Evolutionary conservation across 2,888 invertebrate species (phyloP).

Genomic region (Acanthosoma haemorrhoidale): DNA sequence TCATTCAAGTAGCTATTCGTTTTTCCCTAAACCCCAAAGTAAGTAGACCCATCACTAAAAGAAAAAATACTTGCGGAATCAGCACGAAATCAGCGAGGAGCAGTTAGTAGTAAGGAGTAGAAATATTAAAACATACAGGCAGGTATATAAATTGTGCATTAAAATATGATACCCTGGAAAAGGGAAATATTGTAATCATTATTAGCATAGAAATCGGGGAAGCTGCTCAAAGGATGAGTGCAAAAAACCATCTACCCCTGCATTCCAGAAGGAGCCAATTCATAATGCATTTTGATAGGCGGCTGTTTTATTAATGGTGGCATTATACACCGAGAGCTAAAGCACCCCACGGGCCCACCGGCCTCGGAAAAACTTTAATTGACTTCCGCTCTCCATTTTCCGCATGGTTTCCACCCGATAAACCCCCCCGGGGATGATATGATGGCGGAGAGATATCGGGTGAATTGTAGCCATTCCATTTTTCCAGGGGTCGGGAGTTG

Average conservation of each 20-base stretch:
- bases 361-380: slow-evolving; percentile 11
- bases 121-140: too few relatives aligned
- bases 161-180: too few relatives aligned
- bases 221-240: neutral
- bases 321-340: neutral
- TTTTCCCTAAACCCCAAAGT: too few relatives aligned
- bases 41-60: too few relatives aligned
- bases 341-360: too few relatives aligned
- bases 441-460: neutral
- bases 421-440: neutral
- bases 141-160: too few relatives aligned
- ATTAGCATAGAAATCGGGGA: neutral
- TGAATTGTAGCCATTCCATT: neutral
- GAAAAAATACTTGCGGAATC: too few relatives aligned
- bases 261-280: neutral
- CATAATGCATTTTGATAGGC: neutral
- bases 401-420: slow-evolving; percentile 11
- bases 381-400: slow-evolving; percentile 14
- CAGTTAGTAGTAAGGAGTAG: too few relatives aligned
- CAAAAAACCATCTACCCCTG: neutral
- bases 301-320: neutral
- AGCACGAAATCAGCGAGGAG: too few relatives aligned
- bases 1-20: too few relatives aligned
- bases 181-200: neutral
- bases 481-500: neutral